Evolutionary conservation across 2,888 invertebrate genomes (phyloP), one percentile per base, ranked within the genome.

Genomic region (Mythimna vitellina): DNA sequence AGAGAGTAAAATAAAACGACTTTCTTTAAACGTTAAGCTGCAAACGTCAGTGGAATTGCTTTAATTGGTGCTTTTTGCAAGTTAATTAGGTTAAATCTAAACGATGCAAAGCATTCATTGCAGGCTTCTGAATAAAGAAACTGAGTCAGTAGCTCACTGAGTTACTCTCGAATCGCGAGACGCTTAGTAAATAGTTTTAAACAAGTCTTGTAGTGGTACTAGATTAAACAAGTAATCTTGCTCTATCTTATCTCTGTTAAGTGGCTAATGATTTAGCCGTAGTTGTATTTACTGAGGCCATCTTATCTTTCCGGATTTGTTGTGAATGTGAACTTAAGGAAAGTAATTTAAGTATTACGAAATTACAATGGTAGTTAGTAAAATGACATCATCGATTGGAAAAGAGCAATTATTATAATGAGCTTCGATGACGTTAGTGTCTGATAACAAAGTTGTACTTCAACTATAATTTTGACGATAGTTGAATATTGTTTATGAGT

Each of bases 81-180:
- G 79, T 35, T 85, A 86, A 85, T 85, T 85, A 81, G 73, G 73
- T 78, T 58, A 79, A 74, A 74, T 72, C 67, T 74, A 73, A 83
- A 67, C 65, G 75, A 66, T 76, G 70, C 66, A 35, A 65, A 64
- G 61, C 60, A 60, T 70, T 66, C 58, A 62, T 65, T 79, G 56
- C 65, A 66, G 58, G 54, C 73, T 77, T 78, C 66, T 64, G 35
- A 64, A 38, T 38, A 51, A 77, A 79, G 71, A 64, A 65, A 70
- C 76, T 72, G 73, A 78, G 78, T 73, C 76, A 78, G 79, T 72
- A 54, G 64, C 68, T 71, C 54, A 22, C 38, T 38, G 54, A 69
- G 32, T 49, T 64, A 70, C 61, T 42, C 67, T 58, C 25, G 57
- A 81, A 76, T 71, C 12, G 32, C 71, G n/a, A 73, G 57, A 61